Percentiles rank a stretch among this genome's conserved stretches.
These are phyloP conservation scores for Mesoligia furuncula DNA, from an alignment of 2,888 invertebrate genomes.

Conservation along the genomic window DNA sequence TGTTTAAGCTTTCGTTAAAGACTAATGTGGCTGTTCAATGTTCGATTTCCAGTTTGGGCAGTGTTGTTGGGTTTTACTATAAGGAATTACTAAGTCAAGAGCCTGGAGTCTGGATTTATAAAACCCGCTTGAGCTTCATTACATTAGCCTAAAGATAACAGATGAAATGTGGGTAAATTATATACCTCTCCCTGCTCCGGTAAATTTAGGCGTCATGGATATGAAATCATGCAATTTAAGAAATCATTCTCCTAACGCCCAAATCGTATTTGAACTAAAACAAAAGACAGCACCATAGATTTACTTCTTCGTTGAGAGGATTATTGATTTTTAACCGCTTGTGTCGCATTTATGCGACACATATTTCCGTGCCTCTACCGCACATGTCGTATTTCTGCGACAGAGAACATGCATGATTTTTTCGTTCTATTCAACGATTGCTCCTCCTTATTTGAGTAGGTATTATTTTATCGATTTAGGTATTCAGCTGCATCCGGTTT, in stretches of 20 bases:
- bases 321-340: too few relatives aligned
- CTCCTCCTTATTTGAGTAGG: too few relatives aligned
- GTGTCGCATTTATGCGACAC: too few relatives aligned
- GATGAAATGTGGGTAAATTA: not conserved
- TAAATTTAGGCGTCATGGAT: not conserved
- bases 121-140: not conserved
- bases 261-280: slow-evolving; percentile 3
- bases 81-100: not conserved
- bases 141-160: not conserved
- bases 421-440: too few relatives aligned
- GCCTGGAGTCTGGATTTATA: not conserved
- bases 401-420: too few relatives aligned
- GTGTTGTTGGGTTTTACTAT: not conserved
- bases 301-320: not conserved
- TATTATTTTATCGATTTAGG: too few relatives aligned
- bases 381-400: too few relatives aligned
- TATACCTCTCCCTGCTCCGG: not conserved
- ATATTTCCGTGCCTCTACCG: too few relatives aligned
- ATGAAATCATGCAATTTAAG: not conserved
- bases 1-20: not conserved
- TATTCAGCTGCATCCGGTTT: too few relatives aligned
- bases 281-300: slow-evolving; percentile 7
- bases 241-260: not conserved
- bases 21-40: not conserved
- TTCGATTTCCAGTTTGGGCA: not conserved